Conservation (phyloP, 2,888 invertebrate genomes). For the Phymatocera aterrima region DNA sequence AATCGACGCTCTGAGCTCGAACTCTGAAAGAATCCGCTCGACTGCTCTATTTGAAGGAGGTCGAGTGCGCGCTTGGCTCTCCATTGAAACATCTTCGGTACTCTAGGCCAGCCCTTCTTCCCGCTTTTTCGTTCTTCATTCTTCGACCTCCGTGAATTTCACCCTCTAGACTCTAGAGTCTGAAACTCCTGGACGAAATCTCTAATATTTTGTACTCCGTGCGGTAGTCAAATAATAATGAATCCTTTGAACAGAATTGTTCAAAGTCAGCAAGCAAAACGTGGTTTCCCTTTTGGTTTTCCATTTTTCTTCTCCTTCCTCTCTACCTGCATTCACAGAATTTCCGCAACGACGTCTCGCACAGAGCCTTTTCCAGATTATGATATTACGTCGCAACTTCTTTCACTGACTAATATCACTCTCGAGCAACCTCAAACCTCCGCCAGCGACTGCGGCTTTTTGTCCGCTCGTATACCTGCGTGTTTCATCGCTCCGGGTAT, state of each 20-base stretch:
- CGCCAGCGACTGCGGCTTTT: too few relatives aligned
- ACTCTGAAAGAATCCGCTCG: constrained; percentile 42
- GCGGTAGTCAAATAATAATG: neutral
- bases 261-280: neutral
- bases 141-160: constrained; percentile 16
- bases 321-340: neutral
- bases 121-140: neutral
- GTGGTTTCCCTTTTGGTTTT: neutral
- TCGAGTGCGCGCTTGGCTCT: constrained; percentile 43
- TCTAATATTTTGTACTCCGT: constrained; percentile 10
- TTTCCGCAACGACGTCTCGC: too few relatives aligned
- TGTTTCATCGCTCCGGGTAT: neutral
- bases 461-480: neutral
- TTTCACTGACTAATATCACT: too few relatives aligned
- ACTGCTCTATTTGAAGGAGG: constrained; percentile 46
- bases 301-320: neutral
- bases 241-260: neutral
- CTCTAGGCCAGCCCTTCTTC: constrained; percentile 23
- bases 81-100: constrained; percentile 45
- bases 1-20: constrained; percentile 40
- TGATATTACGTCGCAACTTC: too few relatives aligned
- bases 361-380: too few relatives aligned
- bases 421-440: too few relatives aligned
- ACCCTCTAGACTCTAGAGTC: constrained; percentile 11
- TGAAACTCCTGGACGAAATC: neutral